These are phyloP conservation scores for Ginglymostoma cirratum DNA, from an alignment of 2,113 vertebrate genomes.

Conservation along the genomic window DNA sequence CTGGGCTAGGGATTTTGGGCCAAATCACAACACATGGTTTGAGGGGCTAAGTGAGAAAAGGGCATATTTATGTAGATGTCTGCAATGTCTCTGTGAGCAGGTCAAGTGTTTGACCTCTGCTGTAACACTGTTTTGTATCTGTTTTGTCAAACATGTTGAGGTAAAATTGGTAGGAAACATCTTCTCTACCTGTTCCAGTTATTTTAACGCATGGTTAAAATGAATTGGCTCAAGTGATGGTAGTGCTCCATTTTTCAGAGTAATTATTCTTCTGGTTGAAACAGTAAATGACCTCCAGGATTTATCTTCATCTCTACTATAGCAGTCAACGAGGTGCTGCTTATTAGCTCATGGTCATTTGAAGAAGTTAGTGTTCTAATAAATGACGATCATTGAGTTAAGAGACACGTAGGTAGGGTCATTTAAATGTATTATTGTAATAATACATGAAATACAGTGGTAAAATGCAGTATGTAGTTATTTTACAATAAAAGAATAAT, in stretches of 20 bases:
- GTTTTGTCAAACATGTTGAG: no score
- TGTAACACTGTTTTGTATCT: neutral
- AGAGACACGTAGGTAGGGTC: neutral
- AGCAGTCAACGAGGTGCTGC: neutral
- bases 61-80: neutral
- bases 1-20: neutral
- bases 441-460: neutral
- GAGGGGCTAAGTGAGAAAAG: neutral
- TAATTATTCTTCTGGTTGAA: neutral
- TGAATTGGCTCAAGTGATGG: neutral
- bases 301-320: neutral
- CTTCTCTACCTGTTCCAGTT: neutral
- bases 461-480: neutral
- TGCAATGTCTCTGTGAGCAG: neutral
- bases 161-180: neutral
- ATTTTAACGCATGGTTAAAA: neutral
- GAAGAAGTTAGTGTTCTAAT: neutral
- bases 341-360: neutral
- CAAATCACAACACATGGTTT: neutral
- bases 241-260: neutral
- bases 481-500: neutral
- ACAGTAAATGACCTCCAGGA: neutral
- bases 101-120: neutral
- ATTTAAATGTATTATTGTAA: neutral
- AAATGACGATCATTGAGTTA: neutral